phyloP scores from a whole-genome alignment of 2,797 vertebrate genomes.

The Eremophila alpestris region DNA sequence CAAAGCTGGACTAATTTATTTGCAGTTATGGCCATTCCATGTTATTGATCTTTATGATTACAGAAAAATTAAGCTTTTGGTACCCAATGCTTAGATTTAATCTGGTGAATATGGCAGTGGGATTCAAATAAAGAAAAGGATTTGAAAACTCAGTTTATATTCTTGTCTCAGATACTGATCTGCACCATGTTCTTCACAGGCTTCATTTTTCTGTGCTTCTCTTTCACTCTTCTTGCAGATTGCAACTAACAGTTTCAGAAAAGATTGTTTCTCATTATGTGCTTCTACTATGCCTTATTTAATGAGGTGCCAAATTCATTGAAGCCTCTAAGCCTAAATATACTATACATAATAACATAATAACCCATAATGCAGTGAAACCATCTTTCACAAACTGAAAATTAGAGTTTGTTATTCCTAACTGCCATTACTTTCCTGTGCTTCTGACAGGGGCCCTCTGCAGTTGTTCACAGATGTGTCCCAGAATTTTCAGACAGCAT shows the following conservation, averaged over 20 bases:
- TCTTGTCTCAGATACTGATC: not conserved
- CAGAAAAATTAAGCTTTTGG: not conserved
- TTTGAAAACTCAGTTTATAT: not conserved
- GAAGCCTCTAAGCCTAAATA: not conserved
- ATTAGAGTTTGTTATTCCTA: slow-evolving; percentile 14
- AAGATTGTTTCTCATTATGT: not conserved
- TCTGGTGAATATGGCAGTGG: not conserved
- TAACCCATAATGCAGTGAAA: not conserved
- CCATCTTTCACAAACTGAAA: not conserved
- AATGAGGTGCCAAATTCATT: not conserved
- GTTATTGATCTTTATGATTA: slow-evolving; percentile 11
- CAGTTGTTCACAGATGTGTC: not conserved
- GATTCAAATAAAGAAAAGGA: not conserved
- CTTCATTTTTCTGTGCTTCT: not conserved
- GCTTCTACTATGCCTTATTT: not conserved
- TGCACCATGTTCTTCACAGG: not conserved
- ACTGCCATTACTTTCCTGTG: slow-evolving; percentile 11
- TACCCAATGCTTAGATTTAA: slow-evolving; percentile 18
- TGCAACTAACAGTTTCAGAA: not conserved
- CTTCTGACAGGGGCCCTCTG: slow-evolving; percentile 36
- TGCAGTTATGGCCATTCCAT: slow-evolving; percentile 23
- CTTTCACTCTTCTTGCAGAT: not conserved
- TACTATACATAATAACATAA: not conserved
- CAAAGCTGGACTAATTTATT: slow-evolving; percentile 55
- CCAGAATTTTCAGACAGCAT: slow-evolving; percentile 45